These are phyloP conservation scores for Nothobranchius kuhntae DNA, from an alignment of 2,113 vertebrate species.

Conservation along the genomic window DNA sequence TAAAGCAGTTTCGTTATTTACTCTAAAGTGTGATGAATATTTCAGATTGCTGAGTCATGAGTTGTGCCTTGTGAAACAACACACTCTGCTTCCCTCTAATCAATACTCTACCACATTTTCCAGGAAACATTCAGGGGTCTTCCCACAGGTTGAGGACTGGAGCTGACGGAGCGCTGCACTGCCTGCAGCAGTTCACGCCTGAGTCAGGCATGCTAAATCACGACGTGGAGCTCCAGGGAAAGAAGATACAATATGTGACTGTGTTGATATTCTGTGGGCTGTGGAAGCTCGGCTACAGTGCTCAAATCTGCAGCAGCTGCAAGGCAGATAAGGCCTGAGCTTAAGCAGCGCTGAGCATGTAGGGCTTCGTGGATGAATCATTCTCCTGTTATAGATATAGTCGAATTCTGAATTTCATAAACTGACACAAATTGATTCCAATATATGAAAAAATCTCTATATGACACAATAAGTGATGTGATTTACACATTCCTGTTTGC, in stretches of 20 bases:
- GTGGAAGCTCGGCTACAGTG: background rate
- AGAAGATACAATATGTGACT: too few relatives aligned
- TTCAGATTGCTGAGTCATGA: constrained; percentile 47
- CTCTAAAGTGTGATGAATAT: background rate
- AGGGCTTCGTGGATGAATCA: constrained; percentile 34
- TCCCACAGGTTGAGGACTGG: constrained; percentile 6
- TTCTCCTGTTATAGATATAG: constrained; percentile 8
- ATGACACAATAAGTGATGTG: too few relatives aligned
- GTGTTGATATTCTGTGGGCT: constrained; percentile 34
- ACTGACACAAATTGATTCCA: too few relatives aligned
- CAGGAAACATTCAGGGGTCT: background rate
- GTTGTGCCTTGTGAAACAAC: constrained; percentile 1
- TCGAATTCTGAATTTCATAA: too few relatives aligned
- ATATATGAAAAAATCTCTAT: too few relatives aligned
- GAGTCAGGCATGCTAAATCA: constrained; percentile 41
- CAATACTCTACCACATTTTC: constrained; percentile 12
- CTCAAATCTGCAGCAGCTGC: constrained; percentile 53
- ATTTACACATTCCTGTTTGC: too few relatives aligned
- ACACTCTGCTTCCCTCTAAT: background rate
- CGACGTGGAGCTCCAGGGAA: background rate
- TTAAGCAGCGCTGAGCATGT: constrained; percentile 15
- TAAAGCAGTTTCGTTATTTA: background rate
- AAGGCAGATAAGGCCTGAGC: constrained; percentile 47
- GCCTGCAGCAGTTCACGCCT: constrained; percentile 31
- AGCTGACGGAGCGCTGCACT: constrained; percentile 12